Evolutionary conservation across 2,113 vertebrate genomes (phyloP).

Genomic region (Bubo blakistoni): DNA sequence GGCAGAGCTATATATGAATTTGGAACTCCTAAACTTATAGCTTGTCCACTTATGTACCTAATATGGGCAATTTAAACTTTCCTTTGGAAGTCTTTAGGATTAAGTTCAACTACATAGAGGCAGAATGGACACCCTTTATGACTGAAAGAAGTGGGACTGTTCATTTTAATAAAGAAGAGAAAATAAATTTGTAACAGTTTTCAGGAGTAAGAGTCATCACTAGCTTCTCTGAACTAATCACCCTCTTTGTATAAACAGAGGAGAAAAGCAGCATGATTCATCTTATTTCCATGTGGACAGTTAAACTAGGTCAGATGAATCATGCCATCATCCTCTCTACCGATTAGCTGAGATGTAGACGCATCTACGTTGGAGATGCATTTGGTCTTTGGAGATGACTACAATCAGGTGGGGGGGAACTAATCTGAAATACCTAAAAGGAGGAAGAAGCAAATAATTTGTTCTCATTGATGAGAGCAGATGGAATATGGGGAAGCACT

Average conservation of each 20-base stretch:
- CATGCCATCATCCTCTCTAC: background rate
- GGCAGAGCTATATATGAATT: background rate
- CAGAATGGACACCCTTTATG: background rate
- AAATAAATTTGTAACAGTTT: background rate
- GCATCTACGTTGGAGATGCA: background rate
- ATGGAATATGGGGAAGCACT: background rate
- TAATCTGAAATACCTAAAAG: background rate
- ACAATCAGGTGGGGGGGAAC: background rate
- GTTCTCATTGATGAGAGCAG: background rate
- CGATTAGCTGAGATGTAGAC: background rate
- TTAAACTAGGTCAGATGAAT: constrained; percentile 24
- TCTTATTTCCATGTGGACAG: constrained; percentile 9
- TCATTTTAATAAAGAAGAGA: background rate
- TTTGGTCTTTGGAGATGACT: background rate
- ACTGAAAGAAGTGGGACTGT: background rate
- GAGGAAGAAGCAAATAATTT: background rate
- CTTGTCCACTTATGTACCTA: background rate
- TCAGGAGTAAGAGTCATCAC: background rate
- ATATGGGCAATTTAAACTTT: background rate
- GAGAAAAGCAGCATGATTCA: background rate
- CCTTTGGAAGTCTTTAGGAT: background rate
- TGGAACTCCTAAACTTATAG: background rate
- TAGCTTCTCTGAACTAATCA: background rate
- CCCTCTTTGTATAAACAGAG: background rate
- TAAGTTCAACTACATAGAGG: background rate